Evolutionary conservation across 2,888 invertebrate genomes (phyloP), one percentile per base, ranked within the genome.

Genomic region (Xestia c-nigrum): DNA sequence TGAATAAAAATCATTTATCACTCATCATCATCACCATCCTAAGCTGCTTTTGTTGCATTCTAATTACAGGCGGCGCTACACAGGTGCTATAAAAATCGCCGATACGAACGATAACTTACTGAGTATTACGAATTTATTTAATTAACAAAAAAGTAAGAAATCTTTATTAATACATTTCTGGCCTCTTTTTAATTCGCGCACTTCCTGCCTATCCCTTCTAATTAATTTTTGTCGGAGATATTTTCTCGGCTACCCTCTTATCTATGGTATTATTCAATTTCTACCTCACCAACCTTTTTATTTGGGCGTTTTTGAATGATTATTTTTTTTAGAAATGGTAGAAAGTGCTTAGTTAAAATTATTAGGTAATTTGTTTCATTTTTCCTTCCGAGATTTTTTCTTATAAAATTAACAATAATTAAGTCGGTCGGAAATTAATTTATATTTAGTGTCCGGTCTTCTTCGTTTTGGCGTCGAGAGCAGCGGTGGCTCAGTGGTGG

Each of bases 221-320:
- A 87, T 88, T 87, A 88, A 85, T 88, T 88, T 86, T 74, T 64
- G 71, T 50, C 57, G 67, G 70, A 46, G 71, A 81, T 76, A 74
- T 83, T 73, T 78, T 69, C 70, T 61, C n/a, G 61, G 64, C 65
- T 66, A 85, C 73, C 65, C 68, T 71, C 67, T 10, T 74, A 70
- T 68, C 50, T 47, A 38, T 73, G 16, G 40, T 64, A 69, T 78
- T 81, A 81, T 84, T 87, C 72, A 73, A 69, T 76, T 73, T 50
- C n/a, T 59, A 67, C 31, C 55, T 78, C 66, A 68, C 57, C 72
- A 43, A 81, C 55, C 55, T 65, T 66, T 74, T 66, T 76, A 61
- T 55, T 77, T 71, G 21, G 43, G 14, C 3, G 31, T 24, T 31
- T 63, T 12, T 12, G 4, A 63, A 63, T 52, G 4, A 38, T 59